Percentiles rank a stretch among this genome's conserved stretches.
phyloP scores from a whole-genome alignment of 2,888 invertebrate genomes.

The Platycheirus albimanus region DNA sequence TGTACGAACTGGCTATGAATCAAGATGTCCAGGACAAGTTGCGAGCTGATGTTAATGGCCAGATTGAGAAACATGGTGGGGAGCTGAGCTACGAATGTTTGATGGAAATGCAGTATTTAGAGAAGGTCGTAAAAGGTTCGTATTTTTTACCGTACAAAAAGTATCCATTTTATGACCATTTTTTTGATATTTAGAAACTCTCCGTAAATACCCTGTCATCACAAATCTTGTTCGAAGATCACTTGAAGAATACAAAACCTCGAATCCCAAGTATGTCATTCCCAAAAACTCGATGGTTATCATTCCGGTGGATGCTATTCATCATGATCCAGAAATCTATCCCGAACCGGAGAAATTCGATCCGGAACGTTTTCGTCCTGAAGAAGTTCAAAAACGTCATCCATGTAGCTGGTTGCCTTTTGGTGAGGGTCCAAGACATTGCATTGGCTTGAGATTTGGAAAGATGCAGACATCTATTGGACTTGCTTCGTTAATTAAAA shows the following conservation, averaged over 20 bases:
- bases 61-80: slow-evolving; percentile 72
- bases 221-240: slow-evolving; percentile 84
- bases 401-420: slow-evolving; percentile 79
- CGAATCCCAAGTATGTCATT: slow-evolving; percentile 83
- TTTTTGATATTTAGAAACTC: slow-evolving; percentile 82
- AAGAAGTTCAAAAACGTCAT: slow-evolving; percentile 84
- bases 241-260: slow-evolving; percentile 83
- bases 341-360: slow-evolving; percentile 86
- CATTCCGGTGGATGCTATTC: slow-evolving; percentile 85
- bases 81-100: slow-evolving; percentile 78
- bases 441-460: slow-evolving; percentile 80
- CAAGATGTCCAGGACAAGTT: slow-evolving; percentile 77
- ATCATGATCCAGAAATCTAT: slow-evolving; percentile 85
- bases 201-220: slow-evolving; percentile 84
- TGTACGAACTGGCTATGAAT: slow-evolving; percentile 79
- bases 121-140: slow-evolving; percentile 79
- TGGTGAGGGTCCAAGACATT: slow-evolving; percentile 81
- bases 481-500: slow-evolving; percentile 77
- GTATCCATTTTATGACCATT: not conserved
- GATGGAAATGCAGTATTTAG: slow-evolving; percentile 78
- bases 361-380: slow-evolving; percentile 85
- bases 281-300: slow-evolving; percentile 84
- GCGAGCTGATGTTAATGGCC: slow-evolving; percentile 76
- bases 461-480: slow-evolving; percentile 79
- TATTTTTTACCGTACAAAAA: not conserved